Evolutionary conservation across 37 sponge, comb jelly and placozoan genomes (phyloP).

Genomic region (Lycopodina hypogea): DNA sequence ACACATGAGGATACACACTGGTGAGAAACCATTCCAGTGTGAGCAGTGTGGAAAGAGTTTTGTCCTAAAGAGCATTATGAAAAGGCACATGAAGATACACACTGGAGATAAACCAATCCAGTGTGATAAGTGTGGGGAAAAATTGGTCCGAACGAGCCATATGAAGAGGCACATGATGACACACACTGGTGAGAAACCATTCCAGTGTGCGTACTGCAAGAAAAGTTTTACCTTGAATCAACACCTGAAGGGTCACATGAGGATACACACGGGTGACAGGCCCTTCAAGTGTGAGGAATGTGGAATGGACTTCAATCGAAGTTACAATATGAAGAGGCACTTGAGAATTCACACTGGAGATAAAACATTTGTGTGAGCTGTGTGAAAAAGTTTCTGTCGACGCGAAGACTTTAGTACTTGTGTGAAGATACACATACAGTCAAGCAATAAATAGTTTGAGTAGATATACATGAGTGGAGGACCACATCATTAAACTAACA

Average conservation of each 20-base stretch:
- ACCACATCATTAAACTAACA: too few relatives aligned
- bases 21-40: too few relatives aligned
- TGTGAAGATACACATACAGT: conserved; percentile 11
- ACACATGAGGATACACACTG: too few relatives aligned
- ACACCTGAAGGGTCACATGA: neutral
- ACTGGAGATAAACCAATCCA: conserved; percentile 33
- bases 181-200: conserved; percentile 56
- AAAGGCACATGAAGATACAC: too few relatives aligned
- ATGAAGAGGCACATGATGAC: conserved; percentile 44
- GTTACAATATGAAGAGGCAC: conserved; percentile 49
- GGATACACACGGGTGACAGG: conserved; percentile 43
- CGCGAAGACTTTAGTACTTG: conserved; percentile 35
- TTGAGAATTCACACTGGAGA: conserved; percentile 34
- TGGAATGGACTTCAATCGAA: conserved; percentile 27
- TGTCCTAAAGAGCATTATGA: too few relatives aligned
- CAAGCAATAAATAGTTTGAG: too few relatives aligned
- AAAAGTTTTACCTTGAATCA: neutral
- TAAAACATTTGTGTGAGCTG: conserved; percentile 51
- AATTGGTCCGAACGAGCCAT: conserved; percentile 22
- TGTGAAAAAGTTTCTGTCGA: conserved; percentile 37
- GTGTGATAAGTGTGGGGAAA: conserved; percentile 52
- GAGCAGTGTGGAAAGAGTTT: too few relatives aligned
- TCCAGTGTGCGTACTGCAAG: conserved; percentile 22
- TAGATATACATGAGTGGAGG: too few relatives aligned
- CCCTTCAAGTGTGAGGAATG: conserved; percentile 56